Conservation (phyloP, 2,797 vertebrate species). For the Artibeus lituratus region DNA sequence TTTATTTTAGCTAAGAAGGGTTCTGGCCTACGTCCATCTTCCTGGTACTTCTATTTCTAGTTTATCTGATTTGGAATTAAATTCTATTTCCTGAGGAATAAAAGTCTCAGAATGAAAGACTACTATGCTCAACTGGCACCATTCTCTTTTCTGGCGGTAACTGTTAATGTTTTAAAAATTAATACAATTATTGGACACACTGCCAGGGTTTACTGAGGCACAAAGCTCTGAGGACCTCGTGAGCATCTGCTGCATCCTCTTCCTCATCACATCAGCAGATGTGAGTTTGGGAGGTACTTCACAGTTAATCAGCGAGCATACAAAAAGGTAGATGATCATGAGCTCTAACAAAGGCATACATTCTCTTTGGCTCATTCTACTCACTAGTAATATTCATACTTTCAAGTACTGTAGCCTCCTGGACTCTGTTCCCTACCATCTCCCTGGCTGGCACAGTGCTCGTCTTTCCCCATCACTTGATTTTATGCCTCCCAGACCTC, state of each 20-base stretch:
- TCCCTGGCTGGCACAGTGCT: background rate
- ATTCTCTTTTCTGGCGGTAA: background rate
- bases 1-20: background rate
- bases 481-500: background rate
- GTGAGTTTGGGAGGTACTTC: background rate
- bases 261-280: background rate
- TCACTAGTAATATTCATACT: background rate
- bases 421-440: background rate
- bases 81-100: constrained; percentile 6
- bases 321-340: background rate
- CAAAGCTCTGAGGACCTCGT: background rate
- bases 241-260: background rate
- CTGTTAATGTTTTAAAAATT: background rate
- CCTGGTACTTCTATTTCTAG: background rate
- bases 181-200: background rate
- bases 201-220: background rate
- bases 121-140: background rate
- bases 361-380: background rate
- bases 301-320: background rate
- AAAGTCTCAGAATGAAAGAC: background rate
- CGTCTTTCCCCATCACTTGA: background rate
- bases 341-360: background rate
- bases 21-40: background rate
- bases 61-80: background rate
- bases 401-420: background rate